Evolutionary conservation across 1,140 invertebrate species (phyloP).

Genomic region (Brachionus paranguensis): DNA sequence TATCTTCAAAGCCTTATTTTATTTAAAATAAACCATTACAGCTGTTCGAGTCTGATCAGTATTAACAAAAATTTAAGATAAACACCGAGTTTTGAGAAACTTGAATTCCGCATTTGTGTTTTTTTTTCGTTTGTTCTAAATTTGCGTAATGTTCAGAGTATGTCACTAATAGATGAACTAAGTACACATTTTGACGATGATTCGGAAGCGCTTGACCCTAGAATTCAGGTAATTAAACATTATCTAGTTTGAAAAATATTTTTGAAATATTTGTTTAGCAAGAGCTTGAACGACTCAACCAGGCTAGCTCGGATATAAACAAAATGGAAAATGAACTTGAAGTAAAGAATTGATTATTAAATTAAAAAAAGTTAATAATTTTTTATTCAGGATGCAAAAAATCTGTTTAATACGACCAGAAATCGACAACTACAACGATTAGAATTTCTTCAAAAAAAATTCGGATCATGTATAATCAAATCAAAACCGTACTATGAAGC

Average conservation of each 20-base stretch:
- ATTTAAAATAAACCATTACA: neutral
- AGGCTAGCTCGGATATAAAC: slow-evolving; percentile 84
- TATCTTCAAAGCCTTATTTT: neutral
- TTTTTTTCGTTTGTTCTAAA: neutral
- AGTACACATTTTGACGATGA: neutral
- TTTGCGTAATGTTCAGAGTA: neutral
- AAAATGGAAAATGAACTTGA: slow-evolving; percentile 85
- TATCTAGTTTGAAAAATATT: neutral
- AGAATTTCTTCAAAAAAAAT: slow-evolving; percentile 72
- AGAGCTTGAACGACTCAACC: slow-evolving; percentile 82
- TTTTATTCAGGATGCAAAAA: slow-evolving; percentile 68
- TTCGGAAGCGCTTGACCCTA: slow-evolving; percentile 4
- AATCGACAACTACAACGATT: slow-evolving; percentile 76
- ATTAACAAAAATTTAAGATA: neutral
- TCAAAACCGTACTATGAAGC: slow-evolving; percentile 85
- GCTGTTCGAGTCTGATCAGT: neutral
- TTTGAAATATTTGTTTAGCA: slow-evolving; percentile 58
- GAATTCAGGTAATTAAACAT: neutral
- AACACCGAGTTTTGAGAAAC: neutral
- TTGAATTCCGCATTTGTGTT: neutral
- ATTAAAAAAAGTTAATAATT: neutral
- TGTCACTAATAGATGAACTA: neutral
- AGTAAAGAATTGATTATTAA: slow-evolving; percentile 61
- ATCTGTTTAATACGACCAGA: slow-evolving; percentile 72
- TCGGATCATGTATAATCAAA: slow-evolving; percentile 78